Evolutionary conservation across 2,797 vertebrate species (phyloP).

Genomic region (Apogon talboti): DNA sequence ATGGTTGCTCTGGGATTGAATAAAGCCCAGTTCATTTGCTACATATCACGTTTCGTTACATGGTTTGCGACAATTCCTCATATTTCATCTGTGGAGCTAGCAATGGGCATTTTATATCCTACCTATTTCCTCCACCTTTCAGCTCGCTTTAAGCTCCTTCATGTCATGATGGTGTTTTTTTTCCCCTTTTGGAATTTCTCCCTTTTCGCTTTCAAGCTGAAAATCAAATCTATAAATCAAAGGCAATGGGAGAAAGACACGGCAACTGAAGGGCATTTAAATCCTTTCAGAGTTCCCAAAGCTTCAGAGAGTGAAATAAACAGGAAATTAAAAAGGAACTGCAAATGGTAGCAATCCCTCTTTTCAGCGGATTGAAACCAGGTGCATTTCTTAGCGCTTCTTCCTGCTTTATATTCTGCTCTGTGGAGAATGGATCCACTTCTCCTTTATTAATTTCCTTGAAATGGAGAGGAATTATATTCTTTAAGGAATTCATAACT

Average conservation of each 20-base stretch:
- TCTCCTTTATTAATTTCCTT: conserved; percentile 59
- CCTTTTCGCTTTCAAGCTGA: conserved; percentile 73
- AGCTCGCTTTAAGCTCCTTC: conserved; percentile 76
- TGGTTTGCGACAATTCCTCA: conserved; percentile 73
- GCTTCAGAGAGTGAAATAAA: conserved; percentile 77
- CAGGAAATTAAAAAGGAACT: conserved; percentile 81
- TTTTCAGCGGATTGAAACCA: conserved; percentile 67
- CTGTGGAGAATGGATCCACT: conserved; percentile 49
- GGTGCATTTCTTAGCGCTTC: conserved; percentile 63
- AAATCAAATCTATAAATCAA: conserved; percentile 84
- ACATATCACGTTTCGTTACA: conserved; percentile 78
- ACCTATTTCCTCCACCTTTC: conserved; percentile 74
- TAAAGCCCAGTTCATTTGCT: conserved; percentile 79
- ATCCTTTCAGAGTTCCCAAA: conserved; percentile 75
- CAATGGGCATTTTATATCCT: conserved; percentile 75
- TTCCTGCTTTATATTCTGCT: conserved; percentile 66
- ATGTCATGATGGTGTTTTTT: conserved; percentile 61
- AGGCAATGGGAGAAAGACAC: conserved; percentile 75
- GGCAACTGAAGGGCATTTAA: conserved; percentile 77
- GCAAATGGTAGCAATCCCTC: conserved; percentile 71
- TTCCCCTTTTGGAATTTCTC: conserved; percentile 64
- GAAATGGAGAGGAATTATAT: conserved; percentile 44
- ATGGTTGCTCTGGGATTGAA: conserved; percentile 77
- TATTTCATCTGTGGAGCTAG: conserved; percentile 71
- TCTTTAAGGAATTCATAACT: conserved; percentile 22